Evolutionary conservation across 1,140 invertebrate species (phyloP).

Genomic region (Drosophila ficusphila): DNA sequence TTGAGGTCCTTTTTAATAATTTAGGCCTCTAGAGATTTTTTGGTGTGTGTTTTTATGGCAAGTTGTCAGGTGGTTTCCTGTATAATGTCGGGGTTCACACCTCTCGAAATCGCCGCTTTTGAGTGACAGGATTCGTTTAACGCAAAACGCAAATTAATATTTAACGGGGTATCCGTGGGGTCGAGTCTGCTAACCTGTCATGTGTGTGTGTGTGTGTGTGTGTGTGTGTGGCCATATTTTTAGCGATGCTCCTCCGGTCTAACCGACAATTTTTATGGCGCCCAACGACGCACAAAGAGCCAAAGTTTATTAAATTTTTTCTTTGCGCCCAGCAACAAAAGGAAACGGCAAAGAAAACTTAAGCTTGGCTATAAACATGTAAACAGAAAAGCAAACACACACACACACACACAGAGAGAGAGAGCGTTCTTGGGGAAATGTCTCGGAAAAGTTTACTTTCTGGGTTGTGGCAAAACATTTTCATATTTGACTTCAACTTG

Average conservation of each 20-base stretch:
- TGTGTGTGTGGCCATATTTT: conserved; percentile 18
- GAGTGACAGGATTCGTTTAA: background rate
- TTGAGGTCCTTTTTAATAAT: too few species aligned
- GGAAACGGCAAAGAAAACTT: conserved; percentile 29
- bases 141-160: background rate
- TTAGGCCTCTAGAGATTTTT: too few species aligned
- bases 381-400: conserved; percentile 40
- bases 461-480: conserved; percentile 35
- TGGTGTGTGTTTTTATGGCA: background rate
- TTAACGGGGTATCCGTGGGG: conserved; percentile 1
- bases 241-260: conserved; percentile 20
- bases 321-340: background rate
- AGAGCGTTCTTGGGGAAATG: conserved; percentile 44
- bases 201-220: too few species aligned
- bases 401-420: conserved; percentile 6
- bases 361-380: conserved; percentile 52
- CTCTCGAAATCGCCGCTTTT: background rate
- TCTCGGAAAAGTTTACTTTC: conserved; percentile 43
- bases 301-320: conserved; percentile 55
- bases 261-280: conserved; percentile 34
- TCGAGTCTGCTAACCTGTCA: conserved; percentile 9
- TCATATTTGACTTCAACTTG: conserved; percentile 62
- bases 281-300: conserved; percentile 27
- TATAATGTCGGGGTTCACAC: background rate
- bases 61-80: background rate